These are phyloP conservation scores for Drosophila parthenogenetica DNA, from an alignment of 2,888 invertebrate species.

Conservation along the genomic window DNA sequence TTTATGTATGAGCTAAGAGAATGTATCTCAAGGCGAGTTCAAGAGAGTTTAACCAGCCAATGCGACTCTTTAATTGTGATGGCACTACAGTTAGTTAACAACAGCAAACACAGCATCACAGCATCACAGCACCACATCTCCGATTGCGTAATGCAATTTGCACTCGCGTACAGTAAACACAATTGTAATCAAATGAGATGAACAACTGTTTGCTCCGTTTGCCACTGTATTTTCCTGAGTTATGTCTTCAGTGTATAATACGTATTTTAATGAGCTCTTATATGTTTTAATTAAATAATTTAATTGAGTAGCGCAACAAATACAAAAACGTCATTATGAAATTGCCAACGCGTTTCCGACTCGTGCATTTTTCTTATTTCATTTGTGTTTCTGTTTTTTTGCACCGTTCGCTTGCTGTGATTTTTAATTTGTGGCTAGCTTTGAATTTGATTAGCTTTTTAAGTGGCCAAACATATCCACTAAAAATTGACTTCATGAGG, in stretches of 20 bases:
- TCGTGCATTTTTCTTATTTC: constrained; percentile 28
- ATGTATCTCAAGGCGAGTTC: constrained; percentile 22
- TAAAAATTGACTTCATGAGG: too few species aligned
- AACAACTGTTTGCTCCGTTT: constrained; percentile 26
- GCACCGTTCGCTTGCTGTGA: constrained; percentile 51
- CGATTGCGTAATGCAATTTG: constrained; percentile 51
- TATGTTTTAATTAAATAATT: constrained; percentile 68
- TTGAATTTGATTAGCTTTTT: constrained; percentile 44
- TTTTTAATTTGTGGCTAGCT: constrained; percentile 50
- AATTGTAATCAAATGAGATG: constrained; percentile 38
- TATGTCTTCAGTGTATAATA: constrained; percentile 20
- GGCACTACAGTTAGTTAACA: constrained; percentile 15
- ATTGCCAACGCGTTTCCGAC: constrained; percentile 37
- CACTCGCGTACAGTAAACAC: constrained; percentile 14
- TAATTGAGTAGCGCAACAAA: constrained; percentile 44
- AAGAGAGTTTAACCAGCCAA: constrained; percentile 8
- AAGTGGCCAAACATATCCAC: constrained; percentile 7
- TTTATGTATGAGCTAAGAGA: constrained; percentile 17
- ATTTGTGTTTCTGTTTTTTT: constrained; percentile 1
- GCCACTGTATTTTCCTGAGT: constrained; percentile 22
- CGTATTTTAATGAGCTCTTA: constrained; percentile 65
- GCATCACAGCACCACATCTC: constrained; percentile 4
- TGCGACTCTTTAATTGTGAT: constrained; percentile 12
- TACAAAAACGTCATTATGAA: constrained; percentile 46
- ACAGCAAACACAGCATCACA: not conserved